Percentiles rank a stretch among this genome's conserved stretches.
These are phyloP conservation scores for Streptopelia turtur DNA, from an alignment of 2,797 vertebrate genomes.

Conservation along the genomic window DNA sequence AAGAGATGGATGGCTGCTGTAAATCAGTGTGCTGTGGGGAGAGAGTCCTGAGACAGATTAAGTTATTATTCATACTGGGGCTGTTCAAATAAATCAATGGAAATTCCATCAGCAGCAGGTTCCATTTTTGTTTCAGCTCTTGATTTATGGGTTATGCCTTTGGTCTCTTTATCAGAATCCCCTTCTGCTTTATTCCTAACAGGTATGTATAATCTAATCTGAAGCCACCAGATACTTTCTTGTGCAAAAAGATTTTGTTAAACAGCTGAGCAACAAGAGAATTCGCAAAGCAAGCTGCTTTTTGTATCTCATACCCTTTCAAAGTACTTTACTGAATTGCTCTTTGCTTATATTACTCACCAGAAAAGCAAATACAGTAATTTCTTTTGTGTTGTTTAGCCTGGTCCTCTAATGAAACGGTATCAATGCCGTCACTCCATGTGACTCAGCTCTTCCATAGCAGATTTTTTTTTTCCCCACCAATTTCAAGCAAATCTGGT, in stretches of 20 bases:
- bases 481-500: neutral
- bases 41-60: constrained; percentile 66
- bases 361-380: neutral
- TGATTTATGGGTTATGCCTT: constrained; percentile 68
- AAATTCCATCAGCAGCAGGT: constrained; percentile 65
- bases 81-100: constrained; percentile 72
- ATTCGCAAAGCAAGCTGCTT: neutral
- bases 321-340: neutral
- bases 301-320: constrained; percentile 9
- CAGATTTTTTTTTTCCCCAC: neutral
- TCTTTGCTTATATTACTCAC: neutral
- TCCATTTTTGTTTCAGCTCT: constrained; percentile 52
- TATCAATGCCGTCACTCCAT: neutral
- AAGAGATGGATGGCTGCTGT: constrained; percentile 65
- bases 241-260: constrained; percentile 23
- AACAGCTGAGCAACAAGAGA: neutral
- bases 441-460: neutral
- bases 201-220: constrained; percentile 52
- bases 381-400: neutral
- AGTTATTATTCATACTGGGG: constrained; percentile 67
- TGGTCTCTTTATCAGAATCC: constrained; percentile 63
- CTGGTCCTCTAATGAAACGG: neutral
- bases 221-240: constrained; percentile 42
- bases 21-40: constrained; percentile 67
- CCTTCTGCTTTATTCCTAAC: constrained; percentile 50